Percentiles rank a stretch among this genome's conserved stretches.
phyloP scores from a whole-genome alignment of 1,140 invertebrate species.

The Papilio dardanus region DNA sequence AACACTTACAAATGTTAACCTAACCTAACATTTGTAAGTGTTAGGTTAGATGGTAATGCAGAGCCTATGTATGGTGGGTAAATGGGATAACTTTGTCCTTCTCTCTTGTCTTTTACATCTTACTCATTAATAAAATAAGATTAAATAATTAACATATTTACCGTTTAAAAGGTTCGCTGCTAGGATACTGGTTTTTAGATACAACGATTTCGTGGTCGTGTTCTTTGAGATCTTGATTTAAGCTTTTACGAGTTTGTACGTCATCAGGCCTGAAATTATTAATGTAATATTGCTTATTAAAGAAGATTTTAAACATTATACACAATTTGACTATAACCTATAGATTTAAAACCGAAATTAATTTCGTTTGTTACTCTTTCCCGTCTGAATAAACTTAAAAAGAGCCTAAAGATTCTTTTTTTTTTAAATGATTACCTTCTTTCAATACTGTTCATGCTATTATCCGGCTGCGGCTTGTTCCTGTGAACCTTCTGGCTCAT shows the following conservation, averaged over 20 bases:
- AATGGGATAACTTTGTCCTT: not conserved
- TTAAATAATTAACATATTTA: no score
- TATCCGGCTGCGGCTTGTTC: conserved; percentile 31
- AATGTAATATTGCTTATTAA: not conserved
- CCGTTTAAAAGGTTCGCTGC: conserved; percentile 49
- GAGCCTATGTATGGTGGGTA: not conserved
- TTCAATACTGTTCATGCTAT: conserved; percentile 43
- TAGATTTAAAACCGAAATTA: no score
- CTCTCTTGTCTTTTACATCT: not conserved
- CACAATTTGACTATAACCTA: no score
- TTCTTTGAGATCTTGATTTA: conserved; percentile 42
- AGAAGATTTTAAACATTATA: no score
- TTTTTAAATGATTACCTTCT: conserved; percentile 40
- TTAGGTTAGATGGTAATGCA: not conserved
- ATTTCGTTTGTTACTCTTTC: no score
- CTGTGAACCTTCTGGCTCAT: conserved; percentile 68
- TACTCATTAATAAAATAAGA: not conserved
- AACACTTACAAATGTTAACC: not conserved
- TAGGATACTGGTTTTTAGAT: conserved; percentile 40
- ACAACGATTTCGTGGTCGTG: conserved; percentile 34
- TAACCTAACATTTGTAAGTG: not conserved
- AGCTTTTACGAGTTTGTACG: conserved; percentile 34
- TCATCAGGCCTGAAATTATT: conserved; percentile 36
- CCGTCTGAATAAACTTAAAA: not conserved
- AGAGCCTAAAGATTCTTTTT: no score